Evolutionary conservation across 2,888 invertebrate species (phyloP).

Genomic region (Callosobruchus maculatus): DNA sequence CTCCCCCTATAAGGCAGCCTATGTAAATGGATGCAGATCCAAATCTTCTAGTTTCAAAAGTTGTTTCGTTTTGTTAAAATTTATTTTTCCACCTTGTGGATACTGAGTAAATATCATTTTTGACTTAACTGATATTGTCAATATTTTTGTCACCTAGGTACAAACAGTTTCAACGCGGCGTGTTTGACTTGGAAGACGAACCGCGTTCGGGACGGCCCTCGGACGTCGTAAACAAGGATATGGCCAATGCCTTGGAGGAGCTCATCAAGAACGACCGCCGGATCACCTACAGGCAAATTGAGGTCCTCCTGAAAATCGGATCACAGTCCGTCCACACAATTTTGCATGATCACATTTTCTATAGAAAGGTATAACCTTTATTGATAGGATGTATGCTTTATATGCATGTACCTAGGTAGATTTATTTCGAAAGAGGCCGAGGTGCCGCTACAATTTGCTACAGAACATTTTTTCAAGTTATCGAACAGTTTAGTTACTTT

Average conservation of each 20-base stretch:
- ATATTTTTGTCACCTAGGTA: slow-evolving; percentile 1
- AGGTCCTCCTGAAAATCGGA: slow-evolving; percentile 25
- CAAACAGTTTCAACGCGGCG: slow-evolving; percentile 25
- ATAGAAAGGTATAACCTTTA: slow-evolving; percentile 9
- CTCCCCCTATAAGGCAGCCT: no score
- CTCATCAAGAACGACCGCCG: slow-evolving; percentile 29
- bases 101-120: no score
- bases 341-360: slow-evolving; percentile 21
- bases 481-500: no score
- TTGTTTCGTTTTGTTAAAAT: no score
- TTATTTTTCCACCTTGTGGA: no score
- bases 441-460: no score
- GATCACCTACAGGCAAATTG: slow-evolving; percentile 25
- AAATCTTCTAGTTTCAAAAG: no score
- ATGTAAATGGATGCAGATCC: no score
- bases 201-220: slow-evolving; percentile 22
- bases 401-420: no score
- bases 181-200: slow-evolving; percentile 19
- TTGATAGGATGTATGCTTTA: no score
- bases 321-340: slow-evolving; percentile 18
- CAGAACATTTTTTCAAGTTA: no score
- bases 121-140: neutral
- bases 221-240: slow-evolving; percentile 27
- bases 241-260: slow-evolving; percentile 30
- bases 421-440: no score